Conservation (phyloP, 2,797 vertebrate species). For the Coluber constrictor region DNA sequence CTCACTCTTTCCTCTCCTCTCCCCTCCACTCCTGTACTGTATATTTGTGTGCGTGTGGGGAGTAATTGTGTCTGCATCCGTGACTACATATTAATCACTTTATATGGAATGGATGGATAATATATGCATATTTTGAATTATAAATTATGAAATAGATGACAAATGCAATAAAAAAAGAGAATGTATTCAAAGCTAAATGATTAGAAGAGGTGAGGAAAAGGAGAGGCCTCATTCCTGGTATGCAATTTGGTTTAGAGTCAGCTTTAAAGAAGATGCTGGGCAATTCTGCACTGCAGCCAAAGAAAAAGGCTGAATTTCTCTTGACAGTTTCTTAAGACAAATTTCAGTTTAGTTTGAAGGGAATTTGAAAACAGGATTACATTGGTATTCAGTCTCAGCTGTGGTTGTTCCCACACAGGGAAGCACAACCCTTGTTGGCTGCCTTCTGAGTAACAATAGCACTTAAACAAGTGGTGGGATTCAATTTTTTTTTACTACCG, state of each 20-base stretch:
- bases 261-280: not conserved
- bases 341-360: not conserved
- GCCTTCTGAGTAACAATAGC: not conserved
- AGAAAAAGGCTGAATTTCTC: not conserved
- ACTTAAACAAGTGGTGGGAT: too few species aligned
- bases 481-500: too few species aligned
- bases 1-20: not conserved
- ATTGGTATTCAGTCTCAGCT: not conserved
- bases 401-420: not conserved
- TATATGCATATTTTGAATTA: not conserved
- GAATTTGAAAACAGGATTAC: not conserved
- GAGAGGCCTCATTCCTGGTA: not conserved
- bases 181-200: too few species aligned
- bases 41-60: not conserved
- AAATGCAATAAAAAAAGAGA: not conserved
- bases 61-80: not conserved
- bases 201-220: not conserved
- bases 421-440: not conserved
- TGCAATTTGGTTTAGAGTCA: not conserved
- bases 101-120: not conserved
- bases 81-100: not conserved
- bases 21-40: rapidly evolving
- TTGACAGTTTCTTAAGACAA: not conserved
- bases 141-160: not conserved
- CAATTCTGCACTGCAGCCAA: not conserved